Evolutionary conservation across 2,888 invertebrate species (phyloP).

Genomic region (Pseudoips prasinana): DNA sequence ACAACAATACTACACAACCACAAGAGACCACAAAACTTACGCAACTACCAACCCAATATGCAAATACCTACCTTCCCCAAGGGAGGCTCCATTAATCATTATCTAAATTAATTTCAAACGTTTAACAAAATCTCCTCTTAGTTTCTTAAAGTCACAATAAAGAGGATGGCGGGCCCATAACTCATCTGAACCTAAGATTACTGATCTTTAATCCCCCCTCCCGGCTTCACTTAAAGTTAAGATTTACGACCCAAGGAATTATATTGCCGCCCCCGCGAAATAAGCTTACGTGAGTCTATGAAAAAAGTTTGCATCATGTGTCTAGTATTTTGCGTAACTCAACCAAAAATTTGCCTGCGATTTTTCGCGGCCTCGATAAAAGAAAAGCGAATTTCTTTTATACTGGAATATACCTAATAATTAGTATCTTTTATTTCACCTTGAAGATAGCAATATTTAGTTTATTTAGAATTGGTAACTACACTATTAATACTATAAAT

Average conservation of each 20-base stretch:
- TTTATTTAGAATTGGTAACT: no score
- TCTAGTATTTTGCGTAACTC: conserved; percentile 25
- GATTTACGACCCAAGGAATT: conserved; percentile 86
- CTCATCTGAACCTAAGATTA: conserved; percentile 87
- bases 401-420: no score
- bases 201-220: conserved; percentile 89
- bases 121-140: conserved; percentile 79
- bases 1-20: conserved; percentile 33
- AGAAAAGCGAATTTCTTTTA: conserved; percentile 4
- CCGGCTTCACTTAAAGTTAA: conserved; percentile 86
- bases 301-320: conserved; percentile 63
- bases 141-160: conserved; percentile 83
- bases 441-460: no score
- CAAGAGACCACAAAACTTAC: conserved; percentile 41
- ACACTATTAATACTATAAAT: no score
- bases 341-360: no score
- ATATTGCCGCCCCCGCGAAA: conserved; percentile 81
- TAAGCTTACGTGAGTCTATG: conserved; percentile 65
- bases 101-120: conserved; percentile 81
- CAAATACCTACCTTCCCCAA: conserved; percentile 62
- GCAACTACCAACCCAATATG: conserved; percentile 55
- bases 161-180: conserved; percentile 83
- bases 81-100: conserved; percentile 70
- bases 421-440: no score
- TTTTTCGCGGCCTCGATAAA: conserved; percentile 2